Percentiles rank a stretch among this genome's conserved stretches.
These are phyloP conservation scores for Osmerus eperlanus DNA, from an alignment of 2,113 vertebrate species.

Conservation along the genomic window DNA sequence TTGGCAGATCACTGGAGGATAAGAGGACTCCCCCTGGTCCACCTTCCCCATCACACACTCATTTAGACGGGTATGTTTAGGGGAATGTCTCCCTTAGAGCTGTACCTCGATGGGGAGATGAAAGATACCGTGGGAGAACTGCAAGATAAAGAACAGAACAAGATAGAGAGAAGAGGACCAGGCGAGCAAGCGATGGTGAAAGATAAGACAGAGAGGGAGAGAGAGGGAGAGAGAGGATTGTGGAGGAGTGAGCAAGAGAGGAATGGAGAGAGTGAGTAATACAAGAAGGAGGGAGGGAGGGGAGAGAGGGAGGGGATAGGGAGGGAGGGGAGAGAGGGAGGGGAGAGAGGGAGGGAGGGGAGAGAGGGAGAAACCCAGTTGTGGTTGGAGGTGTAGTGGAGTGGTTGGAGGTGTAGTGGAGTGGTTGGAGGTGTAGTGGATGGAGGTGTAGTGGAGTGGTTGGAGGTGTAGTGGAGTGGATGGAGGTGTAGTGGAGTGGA, in stretches of 20 bases:
- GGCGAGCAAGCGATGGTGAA: background rate
- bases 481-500: conserved; percentile 55
- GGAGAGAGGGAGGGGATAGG: background rate
- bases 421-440: conserved; percentile 1
- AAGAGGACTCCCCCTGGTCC: background rate
- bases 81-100: background rate
- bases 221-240: background rate
- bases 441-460: conserved; percentile 55
- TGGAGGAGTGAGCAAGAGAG: background rate
- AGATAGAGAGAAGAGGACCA: background rate
- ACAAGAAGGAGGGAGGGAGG: background rate
- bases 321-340: background rate
- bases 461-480: conserved; percentile 17
- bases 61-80: background rate
- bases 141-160: background rate
- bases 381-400: conserved; percentile 48
- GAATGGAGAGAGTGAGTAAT: background rate
- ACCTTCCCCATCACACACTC: background rate
- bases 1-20: background rate
- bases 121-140: background rate
- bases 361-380: conserved; percentile 42
- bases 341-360: background rate
- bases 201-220: background rate
- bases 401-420: too few species aligned
- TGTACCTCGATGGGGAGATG: background rate